Conservation (phyloP, 2,888 invertebrate species). For the Philonicus albiceps region DNA sequence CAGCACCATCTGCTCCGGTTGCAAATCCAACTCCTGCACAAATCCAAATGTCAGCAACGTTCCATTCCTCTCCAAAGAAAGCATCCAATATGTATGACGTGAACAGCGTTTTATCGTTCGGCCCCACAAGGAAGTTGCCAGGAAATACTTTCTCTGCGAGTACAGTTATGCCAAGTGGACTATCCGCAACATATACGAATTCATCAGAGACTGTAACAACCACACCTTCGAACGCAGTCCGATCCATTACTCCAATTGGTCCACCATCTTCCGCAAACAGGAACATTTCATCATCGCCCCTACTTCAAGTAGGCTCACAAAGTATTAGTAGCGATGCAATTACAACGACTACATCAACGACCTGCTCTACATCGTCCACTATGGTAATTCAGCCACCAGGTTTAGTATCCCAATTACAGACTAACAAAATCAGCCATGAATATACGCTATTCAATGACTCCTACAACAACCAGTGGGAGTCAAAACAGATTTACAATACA, state of each 20-base stretch:
- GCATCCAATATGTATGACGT: conserved; percentile 38
- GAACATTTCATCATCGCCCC: conserved; percentile 51
- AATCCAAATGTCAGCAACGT: conserved; percentile 50
- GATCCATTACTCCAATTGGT: conserved; percentile 61
- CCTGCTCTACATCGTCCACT: conserved; percentile 45
- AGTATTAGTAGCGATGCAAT: background rate
- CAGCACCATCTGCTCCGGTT: background rate
- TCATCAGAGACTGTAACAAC: conserved; percentile 48
- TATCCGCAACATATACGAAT: conserved; percentile 51
- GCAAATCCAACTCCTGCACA: background rate
- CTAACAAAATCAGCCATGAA: conserved; percentile 65
- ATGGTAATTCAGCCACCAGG: conserved; percentile 55
- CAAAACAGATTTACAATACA: conserved; percentile 62
- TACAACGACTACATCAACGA: conserved; percentile 43
- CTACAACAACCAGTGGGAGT: conserved; percentile 66
- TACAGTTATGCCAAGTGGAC: conserved; percentile 55
- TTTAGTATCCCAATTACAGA: conserved; percentile 54
- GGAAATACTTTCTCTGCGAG: conserved; percentile 60
- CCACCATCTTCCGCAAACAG: conserved; percentile 53
- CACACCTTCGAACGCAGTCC: conserved; percentile 52
- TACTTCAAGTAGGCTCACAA: conserved; percentile 24
- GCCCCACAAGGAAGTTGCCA: conserved; percentile 50
- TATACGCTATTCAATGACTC: conserved; percentile 88
- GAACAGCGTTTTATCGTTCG: conserved; percentile 41
- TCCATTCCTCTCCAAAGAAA: conserved; percentile 48